Base-by-base conservation (phyloP, 1,140 invertebrate species). In the Drosophila ironensis region DNA sequence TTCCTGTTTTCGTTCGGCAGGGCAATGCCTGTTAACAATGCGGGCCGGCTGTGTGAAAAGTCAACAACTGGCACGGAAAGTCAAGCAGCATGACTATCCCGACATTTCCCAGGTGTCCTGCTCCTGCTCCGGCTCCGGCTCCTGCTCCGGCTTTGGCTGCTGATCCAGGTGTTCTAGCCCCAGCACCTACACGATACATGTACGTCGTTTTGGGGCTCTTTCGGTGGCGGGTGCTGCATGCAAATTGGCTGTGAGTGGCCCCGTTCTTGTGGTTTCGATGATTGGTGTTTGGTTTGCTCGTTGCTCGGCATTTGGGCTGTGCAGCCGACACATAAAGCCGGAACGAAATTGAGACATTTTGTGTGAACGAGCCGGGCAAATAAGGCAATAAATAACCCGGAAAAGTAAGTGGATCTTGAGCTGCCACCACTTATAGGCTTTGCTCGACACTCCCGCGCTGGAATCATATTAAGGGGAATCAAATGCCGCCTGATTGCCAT, bases 11-110 rank as follows among this genome's bases (percentile, higher is more conserved):
- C n/a, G n/a, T n/a, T n/a, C n/a, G n/a, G n/a, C n/a, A n/a, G n/a
- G n/a, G n/a, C n/a, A n/a, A n/a, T n/a, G 53, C 41, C 59, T 74
- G 51, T 57, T 56, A 45, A 56, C 72, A 61, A 54, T 63, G 33
- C 59, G 14, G 37, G 45, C 71, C 16, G 40, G 40, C 48, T 35
- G 75, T 59, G 78, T 66, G 69, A 66, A 78, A 73, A 82, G 78
- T 84, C 78, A 82, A 82, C 78, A 78, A 67, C 56, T 73, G 71
- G 41, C 69, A 71, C 63, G 63, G 67, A 53, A 81, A 82, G 67
- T 52, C 70, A 50, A 69, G 45, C 56, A 12, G 24, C 61, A 44
- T 50, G 45, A 14, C 19, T 33, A 37, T 11, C 45, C 11, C 22
- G 16, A 38, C 33, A 60, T 67, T 54, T 38, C 54, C 54, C 66